Evolutionary conservation across 2,888 invertebrate species (phyloP).

Genomic region (Lasiommata megera): DNA sequence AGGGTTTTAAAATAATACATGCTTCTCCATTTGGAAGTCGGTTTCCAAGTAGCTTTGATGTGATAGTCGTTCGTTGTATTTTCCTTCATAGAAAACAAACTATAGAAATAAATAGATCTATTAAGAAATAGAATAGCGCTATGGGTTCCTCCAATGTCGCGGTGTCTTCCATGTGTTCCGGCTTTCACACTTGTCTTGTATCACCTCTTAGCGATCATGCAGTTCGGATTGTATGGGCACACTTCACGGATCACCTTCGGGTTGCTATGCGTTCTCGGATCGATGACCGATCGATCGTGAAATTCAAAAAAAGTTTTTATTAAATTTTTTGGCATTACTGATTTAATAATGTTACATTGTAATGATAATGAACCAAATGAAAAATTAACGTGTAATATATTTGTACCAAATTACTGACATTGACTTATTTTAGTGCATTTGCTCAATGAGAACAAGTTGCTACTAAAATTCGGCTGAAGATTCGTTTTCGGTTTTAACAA

Average conservation of each 20-base stretch:
- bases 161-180: conserved; percentile 3
- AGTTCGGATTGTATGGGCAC: neutral
- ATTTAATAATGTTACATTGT: too few species aligned
- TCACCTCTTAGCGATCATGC: neutral
- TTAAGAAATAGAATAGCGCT: neutral
- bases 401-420: too few species aligned
- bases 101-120: neutral
- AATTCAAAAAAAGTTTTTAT: too few species aligned
- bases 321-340: too few species aligned
- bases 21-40: neutral
- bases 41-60: neutral
- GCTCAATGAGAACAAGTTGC: too few species aligned
- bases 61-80: neutral
- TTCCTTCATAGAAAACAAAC: neutral
- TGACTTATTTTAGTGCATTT: too few species aligned
- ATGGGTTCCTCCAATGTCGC: neutral
- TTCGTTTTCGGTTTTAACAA: too few species aligned
- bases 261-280: neutral
- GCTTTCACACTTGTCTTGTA: neutral
- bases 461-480: too few species aligned
- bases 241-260: neutral
- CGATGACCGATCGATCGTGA: too few species aligned
- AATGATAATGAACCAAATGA: too few species aligned
- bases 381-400: too few species aligned
- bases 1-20: too few species aligned